Evolutionary conservation across 64 coral and sea anemone genomes (phyloP), one percentile per base, ranked within the genome.

Genomic region (Cladopsammia gracilis): DNA sequence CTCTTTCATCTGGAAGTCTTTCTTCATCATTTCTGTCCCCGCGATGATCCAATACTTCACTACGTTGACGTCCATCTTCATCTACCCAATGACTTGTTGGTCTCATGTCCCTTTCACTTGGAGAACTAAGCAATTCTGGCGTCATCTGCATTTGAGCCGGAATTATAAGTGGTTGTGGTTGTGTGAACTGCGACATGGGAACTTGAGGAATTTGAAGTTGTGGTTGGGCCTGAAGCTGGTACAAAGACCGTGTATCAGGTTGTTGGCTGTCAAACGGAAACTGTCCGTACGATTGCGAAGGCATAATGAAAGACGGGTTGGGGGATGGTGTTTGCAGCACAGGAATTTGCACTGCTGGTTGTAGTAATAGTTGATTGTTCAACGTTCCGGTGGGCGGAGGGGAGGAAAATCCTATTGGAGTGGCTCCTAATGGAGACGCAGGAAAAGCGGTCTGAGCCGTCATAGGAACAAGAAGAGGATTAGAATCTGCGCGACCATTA

Each of bases 31-130:
- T 66, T 79, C 57, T 74, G 10, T 86, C 88, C 67, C 6, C 48
- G 48, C 69, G 70, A 58, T 61, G 34, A n/a, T 85, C 93, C 59
- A 86, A 87, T 3, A 91, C 96, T 69, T 94, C 92, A 91, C 92
- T 98, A 50, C 96, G 69, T 53, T 76, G 42, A 52, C 87, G 82
- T 7, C 75, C 92, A 18, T 94, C 87, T 26, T 90, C 92, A 90
- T 94, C 82, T 10, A 77, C 53, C 96, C 92, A 98, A 23, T 48
- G 25, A 61, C 54, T 66, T 2, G 78, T 70, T 59, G 89, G 74
- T 10, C 62, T 9, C 26, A 24, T 67, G 11, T 50, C 62, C 10
- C 14, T 7, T 51, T 84, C 43, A 51, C 60, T 50, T 25, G 3
- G 42, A 11, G 61, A 11, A 23, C 43, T 49, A 10, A 84, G 43